Percentiles rank a stretch among this genome's conserved stretches.
These are phyloP conservation scores for Triops longicaudatus DNA, from an alignment of 1,140 invertebrate genomes.

Conservation along the genomic window DNA sequence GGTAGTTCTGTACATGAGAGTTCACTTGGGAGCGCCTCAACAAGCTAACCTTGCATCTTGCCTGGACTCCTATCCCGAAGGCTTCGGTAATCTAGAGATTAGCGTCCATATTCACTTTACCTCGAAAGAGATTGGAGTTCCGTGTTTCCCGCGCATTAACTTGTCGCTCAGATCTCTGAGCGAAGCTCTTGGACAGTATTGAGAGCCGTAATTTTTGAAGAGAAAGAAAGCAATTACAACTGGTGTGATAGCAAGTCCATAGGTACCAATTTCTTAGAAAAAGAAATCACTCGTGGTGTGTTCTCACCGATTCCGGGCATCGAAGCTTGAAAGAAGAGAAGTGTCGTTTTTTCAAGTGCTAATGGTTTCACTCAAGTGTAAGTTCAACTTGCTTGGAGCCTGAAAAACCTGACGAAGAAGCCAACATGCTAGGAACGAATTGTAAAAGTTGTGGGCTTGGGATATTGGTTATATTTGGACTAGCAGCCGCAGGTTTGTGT, in stretches of 20 bases:
- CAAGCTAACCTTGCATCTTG: neutral
- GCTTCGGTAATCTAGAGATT: neutral
- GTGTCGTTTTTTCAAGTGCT: neutral
- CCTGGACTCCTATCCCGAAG: neutral
- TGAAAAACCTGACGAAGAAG: neutral
- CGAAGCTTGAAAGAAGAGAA: neutral
- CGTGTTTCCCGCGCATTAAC: neutral
- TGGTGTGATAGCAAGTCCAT: no score
- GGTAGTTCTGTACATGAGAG: neutral
- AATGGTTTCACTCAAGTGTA: conserved; percentile 1
- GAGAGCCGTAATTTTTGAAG: no score
- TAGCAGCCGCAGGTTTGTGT: neutral
- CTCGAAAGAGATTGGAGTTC: neutral
- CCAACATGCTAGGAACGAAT: neutral
- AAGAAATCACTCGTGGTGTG: neutral
- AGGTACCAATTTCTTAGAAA: no score
- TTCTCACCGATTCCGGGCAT: neutral
- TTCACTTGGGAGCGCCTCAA: neutral
- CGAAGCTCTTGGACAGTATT: neutral
- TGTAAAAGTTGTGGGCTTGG: neutral
- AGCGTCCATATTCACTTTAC: neutral
- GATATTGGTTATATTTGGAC: neutral
- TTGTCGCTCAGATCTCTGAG: neutral
- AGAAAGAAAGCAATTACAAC: no score
- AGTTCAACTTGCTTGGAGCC: neutral